phyloP scores from a whole-genome alignment of 2,113 vertebrate species.

The Ornithorhynchus anatinus region DNA sequence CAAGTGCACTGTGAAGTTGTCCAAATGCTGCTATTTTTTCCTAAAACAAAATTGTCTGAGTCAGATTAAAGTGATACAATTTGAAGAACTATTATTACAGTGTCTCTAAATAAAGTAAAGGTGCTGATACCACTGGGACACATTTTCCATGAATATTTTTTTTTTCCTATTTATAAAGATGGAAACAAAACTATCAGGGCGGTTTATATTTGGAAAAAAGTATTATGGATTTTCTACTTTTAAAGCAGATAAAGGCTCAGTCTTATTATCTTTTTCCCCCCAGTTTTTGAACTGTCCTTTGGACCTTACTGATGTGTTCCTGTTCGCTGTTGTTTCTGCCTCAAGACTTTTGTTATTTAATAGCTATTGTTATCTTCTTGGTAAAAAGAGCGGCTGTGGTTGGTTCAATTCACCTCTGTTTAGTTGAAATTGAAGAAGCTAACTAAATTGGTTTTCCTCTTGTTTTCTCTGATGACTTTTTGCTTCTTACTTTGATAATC shows the following conservation, averaged over 20 bases:
- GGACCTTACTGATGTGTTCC: not conserved
- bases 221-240: not conserved
- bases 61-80: not conserved
- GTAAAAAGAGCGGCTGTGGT: not conserved
- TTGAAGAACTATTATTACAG: not conserved
- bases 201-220: not conserved
- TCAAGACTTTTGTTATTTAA: not conserved
- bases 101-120: not conserved
- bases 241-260: not conserved
- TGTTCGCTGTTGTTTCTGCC: not conserved
- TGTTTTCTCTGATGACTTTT: not conserved
- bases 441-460: not conserved
- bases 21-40: not conserved
- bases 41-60: not conserved
- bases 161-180: conserved; percentile 22
- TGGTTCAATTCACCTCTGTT: not conserved
- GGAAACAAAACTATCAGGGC: not conserved
- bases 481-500: not conserved
- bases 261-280: not conserved
- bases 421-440: not conserved
- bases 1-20: not conserved
- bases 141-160: not conserved
- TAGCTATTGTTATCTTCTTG: not conserved
- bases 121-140: not conserved
- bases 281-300: not conserved